Evolutionary conservation across 2,888 invertebrate genomes (phyloP).

Genomic region (Torymus texanus): DNA sequence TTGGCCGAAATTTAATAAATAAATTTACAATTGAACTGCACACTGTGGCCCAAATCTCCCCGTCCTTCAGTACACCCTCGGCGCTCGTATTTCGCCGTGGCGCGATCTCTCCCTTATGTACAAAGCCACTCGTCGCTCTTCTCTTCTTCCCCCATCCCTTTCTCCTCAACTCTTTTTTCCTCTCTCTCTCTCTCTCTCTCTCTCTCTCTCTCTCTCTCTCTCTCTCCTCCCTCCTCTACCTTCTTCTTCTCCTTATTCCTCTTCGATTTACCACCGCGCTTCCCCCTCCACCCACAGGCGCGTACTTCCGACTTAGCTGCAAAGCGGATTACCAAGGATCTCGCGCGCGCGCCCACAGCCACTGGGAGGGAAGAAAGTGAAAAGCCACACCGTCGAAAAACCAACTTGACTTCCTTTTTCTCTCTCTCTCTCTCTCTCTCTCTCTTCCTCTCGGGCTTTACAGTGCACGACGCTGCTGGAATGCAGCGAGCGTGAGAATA

Average conservation of each 20-base stretch:
- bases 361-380: conserved; percentile 48
- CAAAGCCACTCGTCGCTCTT: conserved; percentile 48
- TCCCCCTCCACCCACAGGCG: conserved; percentile 17
- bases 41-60: too few species aligned
- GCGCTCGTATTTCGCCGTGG: conserved; percentile 19
- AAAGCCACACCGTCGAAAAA: conserved; percentile 55
- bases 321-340: conserved; percentile 56
- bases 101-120: conserved; percentile 16
- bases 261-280: conserved; percentile 39
- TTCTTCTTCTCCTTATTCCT: conserved; percentile 7
- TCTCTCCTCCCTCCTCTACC: neutral
- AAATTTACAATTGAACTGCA: too few species aligned
- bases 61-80: too few species aligned
- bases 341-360: conserved; percentile 36
- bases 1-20: too few species aligned
- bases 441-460: neutral
- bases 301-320: conserved; percentile 42
- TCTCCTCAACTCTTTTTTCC: neutral
- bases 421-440: conserved; percentile 1
- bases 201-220: neutral
- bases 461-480: neutral
- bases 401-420: conserved; percentile 51
- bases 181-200: neutral
- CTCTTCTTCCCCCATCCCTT: neutral
- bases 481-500: conserved; percentile 26